Evolutionary conservation across 2,888 invertebrate genomes (phyloP).

Genomic region (Agriopis leucophaearia): DNA sequence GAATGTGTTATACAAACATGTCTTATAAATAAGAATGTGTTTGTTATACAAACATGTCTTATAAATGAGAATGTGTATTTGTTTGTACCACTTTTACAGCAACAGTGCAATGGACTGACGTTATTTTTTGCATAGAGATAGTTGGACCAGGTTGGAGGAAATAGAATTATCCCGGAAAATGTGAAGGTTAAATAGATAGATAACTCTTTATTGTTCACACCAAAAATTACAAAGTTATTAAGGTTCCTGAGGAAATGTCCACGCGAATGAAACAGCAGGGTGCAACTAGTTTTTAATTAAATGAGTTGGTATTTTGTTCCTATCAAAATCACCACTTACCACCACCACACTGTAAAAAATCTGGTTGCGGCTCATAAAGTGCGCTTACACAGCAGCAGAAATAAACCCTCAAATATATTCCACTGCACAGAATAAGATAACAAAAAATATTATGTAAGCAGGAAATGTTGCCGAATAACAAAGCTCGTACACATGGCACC

Average conservation of each 20-base stretch:
- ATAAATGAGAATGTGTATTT: too few relatives aligned
- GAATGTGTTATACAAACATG: too few relatives aligned
- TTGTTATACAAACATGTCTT: too few relatives aligned
- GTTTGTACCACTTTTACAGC: too few relatives aligned
- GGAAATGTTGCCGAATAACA: conserved; percentile 38
- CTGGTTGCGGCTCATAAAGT: conserved; percentile 21
- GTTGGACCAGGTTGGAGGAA: too few relatives aligned
- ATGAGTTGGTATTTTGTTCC: not conserved
- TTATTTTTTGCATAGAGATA: too few relatives aligned
- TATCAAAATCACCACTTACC: not conserved
- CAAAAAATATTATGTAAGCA: conserved; percentile 39
- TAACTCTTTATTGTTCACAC: too few relatives aligned
- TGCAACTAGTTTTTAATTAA: not conserved
- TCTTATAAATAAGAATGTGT: too few relatives aligned
- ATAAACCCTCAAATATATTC: conserved; percentile 35
- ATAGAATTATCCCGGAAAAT: not conserved
- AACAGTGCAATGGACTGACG: too few relatives aligned
- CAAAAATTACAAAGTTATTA: too few relatives aligned
- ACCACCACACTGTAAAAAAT: conserved; percentile 11
- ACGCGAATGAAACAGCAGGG: too few relatives aligned
- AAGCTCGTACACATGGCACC: conserved; percentile 17
- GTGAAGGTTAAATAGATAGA: too few relatives aligned
- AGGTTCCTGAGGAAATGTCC: not conserved
- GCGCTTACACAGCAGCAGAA: conserved; percentile 20
- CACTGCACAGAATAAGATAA: conserved; percentile 36